Evolutionary conservation across 2,797 vertebrate genomes (phyloP).

Genomic region (Girardinus metallicus): DNA sequence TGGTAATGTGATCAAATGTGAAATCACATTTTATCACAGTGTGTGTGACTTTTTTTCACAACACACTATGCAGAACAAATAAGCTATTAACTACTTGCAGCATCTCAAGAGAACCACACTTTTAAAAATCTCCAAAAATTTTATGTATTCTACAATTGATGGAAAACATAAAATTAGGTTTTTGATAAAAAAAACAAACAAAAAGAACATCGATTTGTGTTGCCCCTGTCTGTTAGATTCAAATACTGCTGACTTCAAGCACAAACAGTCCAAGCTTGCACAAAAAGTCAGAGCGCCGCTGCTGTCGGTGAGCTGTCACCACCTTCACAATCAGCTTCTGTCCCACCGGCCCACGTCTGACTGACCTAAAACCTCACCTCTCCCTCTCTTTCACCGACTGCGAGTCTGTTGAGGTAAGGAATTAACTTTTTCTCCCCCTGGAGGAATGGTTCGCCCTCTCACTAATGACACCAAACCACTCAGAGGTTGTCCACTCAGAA

Average conservation of each 20-base stretch:
- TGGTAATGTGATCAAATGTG: not conserved
- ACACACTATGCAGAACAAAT: not conserved
- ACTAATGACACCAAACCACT: constrained; percentile 24
- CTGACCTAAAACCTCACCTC: constrained; percentile 53
- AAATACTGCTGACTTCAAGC: constrained; percentile 18
- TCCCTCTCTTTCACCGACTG: constrained; percentile 44
- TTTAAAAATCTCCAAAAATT: not conserved
- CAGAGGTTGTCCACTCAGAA: not conserved
- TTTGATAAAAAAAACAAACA: too few relatives aligned
- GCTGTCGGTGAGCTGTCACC: constrained; percentile 54
- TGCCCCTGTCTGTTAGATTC: not conserved
- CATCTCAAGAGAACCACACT: not conserved
- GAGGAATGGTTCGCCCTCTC: constrained; percentile 41
- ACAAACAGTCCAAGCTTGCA: constrained; percentile 7
- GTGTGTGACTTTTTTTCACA: not conserved
- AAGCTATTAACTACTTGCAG: not conserved
- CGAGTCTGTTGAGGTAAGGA: constrained; percentile 47
- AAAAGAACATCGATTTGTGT: not conserved
- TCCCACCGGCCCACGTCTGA: constrained; percentile 29
- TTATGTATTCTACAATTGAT: not conserved
- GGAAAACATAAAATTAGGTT: not conserved
- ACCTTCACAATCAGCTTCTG: constrained; percentile 69
- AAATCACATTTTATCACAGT: too few relatives aligned
- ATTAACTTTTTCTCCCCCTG: constrained; percentile 53
- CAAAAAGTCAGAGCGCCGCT: constrained; percentile 35